These are phyloP conservation scores for Halesus radiatus DNA, from an alignment of 1,140 invertebrate genomes.

Conservation along the genomic window DNA sequence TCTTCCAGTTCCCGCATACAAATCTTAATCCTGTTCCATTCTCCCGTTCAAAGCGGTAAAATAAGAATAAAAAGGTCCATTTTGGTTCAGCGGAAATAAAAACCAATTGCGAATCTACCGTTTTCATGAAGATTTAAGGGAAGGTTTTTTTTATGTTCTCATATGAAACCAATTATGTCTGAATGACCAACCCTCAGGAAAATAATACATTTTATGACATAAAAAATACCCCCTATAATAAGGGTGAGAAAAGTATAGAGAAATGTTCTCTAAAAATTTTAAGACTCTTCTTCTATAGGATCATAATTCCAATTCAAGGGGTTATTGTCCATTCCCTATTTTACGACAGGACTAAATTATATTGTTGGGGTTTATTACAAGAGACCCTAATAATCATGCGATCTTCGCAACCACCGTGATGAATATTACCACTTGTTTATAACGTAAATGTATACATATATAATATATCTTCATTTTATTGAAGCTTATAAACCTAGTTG, in stretches of 20 bases:
- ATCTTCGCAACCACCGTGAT: too few relatives aligned
- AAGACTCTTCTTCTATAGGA: too few relatives aligned
- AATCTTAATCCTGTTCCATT: not conserved
- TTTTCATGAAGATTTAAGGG: not conserved
- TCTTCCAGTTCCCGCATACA: not conserved
- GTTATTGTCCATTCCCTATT: too few relatives aligned
- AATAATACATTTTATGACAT: slow-evolving; percentile 13
- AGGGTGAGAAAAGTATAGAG: not conserved
- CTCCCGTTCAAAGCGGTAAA: not conserved
- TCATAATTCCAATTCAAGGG: too few relatives aligned
- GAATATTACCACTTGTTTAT: too few relatives aligned
- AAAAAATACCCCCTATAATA: not conserved
- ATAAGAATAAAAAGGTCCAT: not conserved
- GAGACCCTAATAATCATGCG: too few relatives aligned
- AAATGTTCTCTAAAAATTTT: not conserved
- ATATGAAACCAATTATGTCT: not conserved
- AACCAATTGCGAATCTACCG: not conserved
- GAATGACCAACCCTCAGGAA: not conserved
- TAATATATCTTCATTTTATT: too few relatives aligned
- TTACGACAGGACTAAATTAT: too few relatives aligned
- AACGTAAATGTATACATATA: too few relatives aligned
- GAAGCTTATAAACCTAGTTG: too few relatives aligned
- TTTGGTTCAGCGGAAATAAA: slow-evolving; percentile 1
- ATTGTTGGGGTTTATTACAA: too few relatives aligned
- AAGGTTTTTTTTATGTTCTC: not conserved